Percentiles rank a stretch among this genome's conserved stretches.
These are phyloP conservation scores for Trididemnum clinides DNA, from an alignment of 23 tunicate genomes.

Conservation along the genomic window DNA sequence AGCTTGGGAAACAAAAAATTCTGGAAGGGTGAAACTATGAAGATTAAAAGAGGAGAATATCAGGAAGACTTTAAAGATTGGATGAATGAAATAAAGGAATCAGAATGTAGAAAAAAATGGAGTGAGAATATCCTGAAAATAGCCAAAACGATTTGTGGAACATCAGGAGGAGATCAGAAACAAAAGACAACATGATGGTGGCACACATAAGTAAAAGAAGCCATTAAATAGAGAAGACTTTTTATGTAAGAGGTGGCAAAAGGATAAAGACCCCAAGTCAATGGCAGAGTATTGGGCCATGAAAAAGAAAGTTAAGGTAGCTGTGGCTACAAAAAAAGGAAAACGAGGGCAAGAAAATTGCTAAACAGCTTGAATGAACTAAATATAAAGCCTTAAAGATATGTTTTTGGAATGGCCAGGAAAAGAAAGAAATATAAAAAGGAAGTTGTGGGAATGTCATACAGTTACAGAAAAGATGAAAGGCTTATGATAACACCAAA, in stretches of 20 bases:
- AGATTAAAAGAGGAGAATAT: neutral
- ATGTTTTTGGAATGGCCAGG: neutral
- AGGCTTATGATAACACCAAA: neutral
- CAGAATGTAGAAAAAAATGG: neutral
- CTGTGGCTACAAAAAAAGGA: neutral
- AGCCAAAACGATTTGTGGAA: neutral
- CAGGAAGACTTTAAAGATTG: too few relatives aligned
- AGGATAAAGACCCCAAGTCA: neutral
- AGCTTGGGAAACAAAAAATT: neutral
- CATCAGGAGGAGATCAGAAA: too few relatives aligned
- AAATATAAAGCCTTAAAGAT: neutral
- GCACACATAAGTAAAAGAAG: neutral
- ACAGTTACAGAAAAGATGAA: neutral
- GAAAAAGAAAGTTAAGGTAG: neutral
- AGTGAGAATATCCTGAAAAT: neutral
- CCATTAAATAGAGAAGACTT: neutral
- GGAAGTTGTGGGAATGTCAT: neutral
- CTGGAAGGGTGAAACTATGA: neutral
- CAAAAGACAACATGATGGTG: constrained; percentile 1
- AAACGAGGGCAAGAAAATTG: neutral
- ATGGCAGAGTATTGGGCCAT: neutral
- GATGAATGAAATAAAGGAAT: neutral
- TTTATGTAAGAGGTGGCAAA: neutral
- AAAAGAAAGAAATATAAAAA: neutral
- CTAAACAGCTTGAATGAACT: neutral